Evolutionary conservation across 2,797 vertebrate genomes (phyloP).

Genomic region (Trichosurus vulpecula): DNA sequence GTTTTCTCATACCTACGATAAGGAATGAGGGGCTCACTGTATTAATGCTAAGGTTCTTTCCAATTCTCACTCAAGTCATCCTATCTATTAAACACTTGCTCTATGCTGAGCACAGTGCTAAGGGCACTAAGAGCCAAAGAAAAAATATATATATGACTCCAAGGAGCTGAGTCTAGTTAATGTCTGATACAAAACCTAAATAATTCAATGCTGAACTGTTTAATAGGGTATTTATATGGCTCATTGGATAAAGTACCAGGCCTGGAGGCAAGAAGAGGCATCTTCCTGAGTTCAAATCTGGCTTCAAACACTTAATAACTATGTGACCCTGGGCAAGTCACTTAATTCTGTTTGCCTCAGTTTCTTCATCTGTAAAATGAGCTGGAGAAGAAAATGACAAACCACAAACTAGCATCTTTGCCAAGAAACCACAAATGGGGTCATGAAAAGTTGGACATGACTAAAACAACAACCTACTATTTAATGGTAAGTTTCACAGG

Average conservation of each 20-base stretch:
- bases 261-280: background rate
- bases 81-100: background rate
- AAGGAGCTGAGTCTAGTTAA: background rate
- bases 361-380: background rate
- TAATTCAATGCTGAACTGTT: background rate
- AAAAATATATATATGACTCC: background rate
- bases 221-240: background rate
- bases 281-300: too few relatives aligned
- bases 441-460: background rate
- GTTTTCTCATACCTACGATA: background rate
- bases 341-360: background rate
- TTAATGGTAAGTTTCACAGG: background rate
- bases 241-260: too few relatives aligned
- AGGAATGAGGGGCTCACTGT: background rate
- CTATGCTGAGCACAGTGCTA: background rate
- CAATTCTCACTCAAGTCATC: background rate
- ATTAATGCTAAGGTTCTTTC: background rate
- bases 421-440: background rate
- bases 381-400: background rate
- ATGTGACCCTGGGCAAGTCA: background rate
- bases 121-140: background rate
- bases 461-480: background rate
- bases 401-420: background rate
- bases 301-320: too few relatives aligned
- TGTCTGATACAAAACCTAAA: background rate